Evolutionary conservation across 2,113 vertebrate species (phyloP).

Genomic region (Aix galericulata): DNA sequence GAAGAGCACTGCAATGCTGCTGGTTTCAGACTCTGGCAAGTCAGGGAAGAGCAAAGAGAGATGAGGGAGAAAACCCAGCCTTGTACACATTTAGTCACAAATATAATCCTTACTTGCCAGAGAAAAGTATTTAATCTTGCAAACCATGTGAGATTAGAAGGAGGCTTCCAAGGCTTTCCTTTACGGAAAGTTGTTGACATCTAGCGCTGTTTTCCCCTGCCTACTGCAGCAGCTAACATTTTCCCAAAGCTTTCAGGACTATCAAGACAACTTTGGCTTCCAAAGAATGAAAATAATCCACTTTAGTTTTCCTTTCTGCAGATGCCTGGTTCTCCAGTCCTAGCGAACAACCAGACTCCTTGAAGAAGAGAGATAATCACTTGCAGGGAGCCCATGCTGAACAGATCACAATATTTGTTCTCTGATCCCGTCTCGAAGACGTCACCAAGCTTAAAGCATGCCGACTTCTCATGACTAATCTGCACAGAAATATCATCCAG

Average conservation of each 20-base stretch:
- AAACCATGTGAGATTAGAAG: not conserved
- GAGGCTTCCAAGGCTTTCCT: not conserved
- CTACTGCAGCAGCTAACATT: not conserved
- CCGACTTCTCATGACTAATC: constrained; percentile 36
- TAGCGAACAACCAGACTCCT: constrained; percentile 13
- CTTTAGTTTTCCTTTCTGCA: not conserved
- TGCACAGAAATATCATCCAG: constrained; percentile 60
- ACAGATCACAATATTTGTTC: constrained; percentile 54
- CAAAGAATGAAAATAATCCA: not conserved
- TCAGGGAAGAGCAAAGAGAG: not conserved
- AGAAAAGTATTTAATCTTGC: not conserved
- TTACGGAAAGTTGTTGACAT: not conserved
- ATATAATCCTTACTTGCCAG: not conserved
- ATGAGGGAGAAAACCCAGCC: not conserved
- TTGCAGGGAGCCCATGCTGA: not conserved
- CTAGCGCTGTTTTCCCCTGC: not conserved
- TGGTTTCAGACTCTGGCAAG: not conserved
- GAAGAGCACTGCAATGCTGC: not conserved
- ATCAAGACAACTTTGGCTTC: not conserved
- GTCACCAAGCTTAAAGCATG: constrained; percentile 45
- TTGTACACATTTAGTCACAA: not conserved
- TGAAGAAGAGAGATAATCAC: constrained; percentile 28
- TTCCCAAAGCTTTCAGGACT: not conserved
- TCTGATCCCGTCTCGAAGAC: constrained; percentile 51
- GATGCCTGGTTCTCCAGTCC: not conserved